These are phyloP conservation scores for Drosophila macrospina DNA, from an alignment of 2,888 invertebrate genomes.

Conservation along the genomic window DNA sequence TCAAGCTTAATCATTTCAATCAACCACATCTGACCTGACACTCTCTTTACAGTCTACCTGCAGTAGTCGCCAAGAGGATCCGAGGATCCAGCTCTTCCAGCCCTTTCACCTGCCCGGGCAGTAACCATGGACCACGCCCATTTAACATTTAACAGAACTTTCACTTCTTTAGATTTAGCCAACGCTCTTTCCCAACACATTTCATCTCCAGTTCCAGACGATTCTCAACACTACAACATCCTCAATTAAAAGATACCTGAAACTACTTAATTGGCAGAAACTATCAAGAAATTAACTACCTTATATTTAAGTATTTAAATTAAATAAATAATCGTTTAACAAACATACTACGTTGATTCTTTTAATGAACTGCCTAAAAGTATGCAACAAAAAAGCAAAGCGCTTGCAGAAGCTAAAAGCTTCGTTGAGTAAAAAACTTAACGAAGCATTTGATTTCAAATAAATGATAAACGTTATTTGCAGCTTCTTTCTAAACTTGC, in stretches of 20 bases:
- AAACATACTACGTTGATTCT: background rate
- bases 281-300: conserved; percentile 43
- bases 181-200: conserved; percentile 22
- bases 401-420: background rate
- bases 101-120: conserved; percentile 59
- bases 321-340: conserved; percentile 70
- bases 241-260: conserved; percentile 10
- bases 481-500: too few relatives aligned
- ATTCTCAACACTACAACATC: conserved; percentile 15
- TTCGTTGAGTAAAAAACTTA: background rate
- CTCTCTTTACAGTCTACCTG: conserved; percentile 77
- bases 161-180: conserved; percentile 48
- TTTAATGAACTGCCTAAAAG: conserved; percentile 37
- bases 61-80: conserved; percentile 69
- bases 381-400: conserved; percentile 34
- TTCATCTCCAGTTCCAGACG: conserved; percentile 36
- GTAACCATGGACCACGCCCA: conserved; percentile 55
- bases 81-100: conserved; percentile 59
- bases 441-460: background rate
- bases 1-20: conserved; percentile 36
- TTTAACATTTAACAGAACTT: conserved; percentile 48
- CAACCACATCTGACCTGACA: conserved; percentile 66
- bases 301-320: conserved; percentile 74
- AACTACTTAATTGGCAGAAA: conserved; percentile 41
- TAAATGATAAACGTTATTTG: too few relatives aligned